Percentiles rank a stretch among this genome's conserved stretches.
Evolutionary conservation across 2,797 vertebrate species (phyloP).

Genomic region (Falco novaeseelandiae): DNA sequence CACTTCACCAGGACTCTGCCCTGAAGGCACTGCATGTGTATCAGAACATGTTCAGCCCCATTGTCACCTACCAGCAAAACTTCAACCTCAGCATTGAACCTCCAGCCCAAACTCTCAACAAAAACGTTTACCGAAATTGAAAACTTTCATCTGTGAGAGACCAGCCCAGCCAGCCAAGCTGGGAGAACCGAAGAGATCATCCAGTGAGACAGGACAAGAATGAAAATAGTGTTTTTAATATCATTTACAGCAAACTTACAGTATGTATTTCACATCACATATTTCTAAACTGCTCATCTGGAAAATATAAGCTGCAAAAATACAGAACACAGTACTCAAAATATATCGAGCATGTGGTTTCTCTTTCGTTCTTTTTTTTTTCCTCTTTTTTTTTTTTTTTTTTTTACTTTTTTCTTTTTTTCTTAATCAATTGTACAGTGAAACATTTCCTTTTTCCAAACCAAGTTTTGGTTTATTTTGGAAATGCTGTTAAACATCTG

Average conservation of each 20-base stretch:
- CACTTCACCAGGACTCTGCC: not conserved
- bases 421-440: not conserved
- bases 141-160: not conserved
- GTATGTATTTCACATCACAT: slow-evolving; percentile 76
- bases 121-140: not conserved
- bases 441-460: slow-evolving; percentile 26
- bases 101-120: not conserved
- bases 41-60: not conserved
- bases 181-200: slow-evolving; percentile 34
- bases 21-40: not conserved
- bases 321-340: slow-evolving; percentile 78
- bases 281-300: slow-evolving; percentile 80
- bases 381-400: not conserved
- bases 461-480: slow-evolving; percentile 37
- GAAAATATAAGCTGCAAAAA: slow-evolving; percentile 83
- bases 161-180: not conserved
- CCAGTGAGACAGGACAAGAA: slow-evolving; percentile 70
- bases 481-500: slow-evolving; percentile 29
- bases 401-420: not conserved
- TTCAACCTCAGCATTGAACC: not conserved
- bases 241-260: slow-evolving; percentile 81
- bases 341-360: slow-evolving; percentile 72
- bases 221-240: slow-evolving; percentile 85
- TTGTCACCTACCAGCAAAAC: not conserved
- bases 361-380: slow-evolving; percentile 12